Base-by-base conservation (phyloP, 2,888 invertebrate genomes). In the Agonum fuliginosum region DNA sequence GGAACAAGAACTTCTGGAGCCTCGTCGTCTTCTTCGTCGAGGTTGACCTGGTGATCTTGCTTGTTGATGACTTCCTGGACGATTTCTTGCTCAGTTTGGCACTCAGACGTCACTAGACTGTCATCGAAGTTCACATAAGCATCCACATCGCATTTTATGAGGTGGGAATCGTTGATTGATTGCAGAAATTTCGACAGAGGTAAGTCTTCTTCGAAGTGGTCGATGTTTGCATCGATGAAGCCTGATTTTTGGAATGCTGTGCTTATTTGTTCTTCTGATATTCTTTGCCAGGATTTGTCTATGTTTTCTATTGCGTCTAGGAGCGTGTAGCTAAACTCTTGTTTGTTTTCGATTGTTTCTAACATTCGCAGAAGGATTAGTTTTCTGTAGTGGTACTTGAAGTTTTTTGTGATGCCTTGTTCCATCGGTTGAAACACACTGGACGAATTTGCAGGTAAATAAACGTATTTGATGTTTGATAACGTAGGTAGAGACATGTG, bases 401-500 rank as follows among this genome's bases (percentile, higher is more conserved):
- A 43, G 19, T 12, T 20, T 10, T 27, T 24, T 3, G 27, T 46
- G 8, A 72, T 54, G 0, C 58, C 54, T 12, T 72, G 69, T 20
- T 69, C 54, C 54, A 72, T 72, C 4, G 72, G 72, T 72, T 72
- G 72, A n/a, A 54, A 22, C 5, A 27, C 27, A 5, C 48, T 30
- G 8, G 51, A 48, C 1, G 51, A 37, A 37, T 72, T 72, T 27
- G 51, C 20, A 1, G 72, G 72, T 51, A 72, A 51, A 37, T 12
- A 72, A 8, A 22, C 54, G 8, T 54, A 22, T 54, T 48, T 51
- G 19, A 69, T 48, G 46, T 75, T 65, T 22, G 37, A 3, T 14
- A 19, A 19, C 19, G 3, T 37, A 10, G 30, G 17, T 17, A 74
- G 41, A 41, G 69, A 70, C 43, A 46, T 43, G 14, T 82, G 81